Conservation (phyloP, 2,113 vertebrate species). For the Sisor rabdophorus region DNA sequence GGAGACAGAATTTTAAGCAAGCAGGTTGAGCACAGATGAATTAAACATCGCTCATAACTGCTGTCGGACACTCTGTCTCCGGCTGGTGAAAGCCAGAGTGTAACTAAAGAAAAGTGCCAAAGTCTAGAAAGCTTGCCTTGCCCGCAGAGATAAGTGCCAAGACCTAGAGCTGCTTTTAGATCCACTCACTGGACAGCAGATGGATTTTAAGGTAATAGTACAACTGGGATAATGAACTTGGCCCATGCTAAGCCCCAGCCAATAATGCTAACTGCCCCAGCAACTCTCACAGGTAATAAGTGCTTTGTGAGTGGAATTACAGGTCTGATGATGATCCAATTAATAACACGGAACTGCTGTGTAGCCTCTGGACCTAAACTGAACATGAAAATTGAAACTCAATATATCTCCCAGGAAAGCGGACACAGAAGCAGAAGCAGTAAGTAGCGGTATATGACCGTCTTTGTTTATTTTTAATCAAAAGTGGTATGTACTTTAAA, state of each 20-base stretch:
- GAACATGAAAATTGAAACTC: constrained; percentile 9
- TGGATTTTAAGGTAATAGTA: constrained; percentile 66
- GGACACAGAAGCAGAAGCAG: constrained; percentile 45
- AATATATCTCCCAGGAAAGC: constrained; percentile 16
- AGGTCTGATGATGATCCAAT: constrained; percentile 72
- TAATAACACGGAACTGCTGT: constrained; percentile 63
- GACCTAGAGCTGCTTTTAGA: constrained; percentile 57
- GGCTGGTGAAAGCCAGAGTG: constrained; percentile 13
- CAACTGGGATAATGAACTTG: constrained; percentile 65
- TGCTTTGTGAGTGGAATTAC: constrained; percentile 70
- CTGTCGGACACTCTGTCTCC: constrained; percentile 32
- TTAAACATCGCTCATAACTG: constrained; percentile 41
- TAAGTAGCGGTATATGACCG: constrained; percentile 45
- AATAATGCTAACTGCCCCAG: constrained; percentile 73
- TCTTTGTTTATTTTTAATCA: constrained; percentile 18
- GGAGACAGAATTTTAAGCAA: constrained; percentile 40
- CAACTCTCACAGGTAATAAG: constrained; percentile 73
- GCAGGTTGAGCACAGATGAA: constrained; percentile 43
- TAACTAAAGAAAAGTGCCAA: constrained; percentile 17
- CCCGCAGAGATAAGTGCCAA: constrained; percentile 13
- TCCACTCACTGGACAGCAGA: constrained; percentile 51
- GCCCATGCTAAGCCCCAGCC: constrained; percentile 66
- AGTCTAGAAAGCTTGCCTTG: background rate
- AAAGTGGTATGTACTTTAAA: too few species aligned
- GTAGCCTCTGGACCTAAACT: constrained; percentile 13